Conservation (phyloP, 2,888 invertebrate species). For the Melanotus villosus region DNA sequence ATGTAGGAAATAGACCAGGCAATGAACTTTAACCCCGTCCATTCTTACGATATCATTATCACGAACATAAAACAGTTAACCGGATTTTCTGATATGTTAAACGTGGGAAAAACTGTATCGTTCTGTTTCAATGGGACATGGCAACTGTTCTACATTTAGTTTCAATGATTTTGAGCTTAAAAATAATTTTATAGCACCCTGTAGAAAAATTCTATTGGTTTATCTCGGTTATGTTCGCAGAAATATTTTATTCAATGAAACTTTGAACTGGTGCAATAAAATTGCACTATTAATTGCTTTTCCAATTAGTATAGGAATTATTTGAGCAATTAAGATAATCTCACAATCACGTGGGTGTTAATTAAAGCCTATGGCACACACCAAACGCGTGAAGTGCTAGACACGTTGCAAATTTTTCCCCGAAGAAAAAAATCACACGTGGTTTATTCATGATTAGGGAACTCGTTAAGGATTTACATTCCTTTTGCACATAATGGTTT, state of each 20-base stretch:
- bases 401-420: no score
- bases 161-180: no score
- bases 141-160: no score
- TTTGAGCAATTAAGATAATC: not conserved
- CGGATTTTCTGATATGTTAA: not conserved
- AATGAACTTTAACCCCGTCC: conserved; percentile 1
- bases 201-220: no score
- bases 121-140: not conserved
- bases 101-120: not conserved
- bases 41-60: not conserved
- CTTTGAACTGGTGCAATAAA: not conserved
- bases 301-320: not conserved
- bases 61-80: not conserved
- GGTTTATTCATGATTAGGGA: no score
- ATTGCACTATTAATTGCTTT: not conserved
- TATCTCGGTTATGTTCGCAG: no score
- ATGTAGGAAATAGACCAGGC: conserved; percentile 20
- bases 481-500: no score
- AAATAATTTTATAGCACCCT: no score
- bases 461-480: no score
- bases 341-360: conserved; percentile 13
- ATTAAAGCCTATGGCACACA: not conserved
- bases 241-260: not conserved
- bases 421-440: no score
- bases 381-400: no score